A percentile compares a stretch with the other conserved stretches of the same genome.
phyloP scores from a whole-genome alignment of 2,797 vertebrate species.

The Passerculus sandwichensis region DNA sequence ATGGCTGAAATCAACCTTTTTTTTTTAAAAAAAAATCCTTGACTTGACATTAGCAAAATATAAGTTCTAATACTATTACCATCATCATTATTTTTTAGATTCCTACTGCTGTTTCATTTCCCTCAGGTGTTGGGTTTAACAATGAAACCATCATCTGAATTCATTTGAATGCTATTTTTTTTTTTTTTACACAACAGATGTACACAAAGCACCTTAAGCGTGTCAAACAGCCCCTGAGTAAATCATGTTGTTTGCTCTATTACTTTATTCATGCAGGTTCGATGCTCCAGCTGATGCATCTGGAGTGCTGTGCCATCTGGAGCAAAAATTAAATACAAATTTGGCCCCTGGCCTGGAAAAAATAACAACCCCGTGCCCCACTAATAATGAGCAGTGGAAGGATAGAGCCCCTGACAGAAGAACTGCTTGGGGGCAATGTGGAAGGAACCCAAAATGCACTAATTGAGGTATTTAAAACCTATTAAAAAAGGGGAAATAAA shows the following conservation, averaged over 20 bases:
- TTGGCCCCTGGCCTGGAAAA: conserved; percentile 48
- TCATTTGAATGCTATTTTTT: background rate
- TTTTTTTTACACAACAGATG: background rate
- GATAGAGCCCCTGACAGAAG: background rate
- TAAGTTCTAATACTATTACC: background rate
- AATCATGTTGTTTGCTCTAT: conserved; percentile 38
- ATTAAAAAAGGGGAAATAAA: background rate
- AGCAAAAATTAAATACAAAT: conserved; percentile 32
- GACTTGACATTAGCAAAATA: background rate
- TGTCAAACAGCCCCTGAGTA: conserved; percentile 8
- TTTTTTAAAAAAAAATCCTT: background rate
- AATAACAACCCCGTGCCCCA: background rate
- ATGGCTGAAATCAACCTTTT: background rate
- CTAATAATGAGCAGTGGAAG: background rate
- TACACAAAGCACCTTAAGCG: background rate
- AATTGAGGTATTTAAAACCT: background rate
- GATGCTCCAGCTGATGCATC: conserved; percentile 16
- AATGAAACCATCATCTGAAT: background rate
- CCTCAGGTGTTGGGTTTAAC: background rate
- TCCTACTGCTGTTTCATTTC: background rate
- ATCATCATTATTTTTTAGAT: background rate
- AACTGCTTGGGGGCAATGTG: background rate
- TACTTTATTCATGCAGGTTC: conserved; percentile 40
- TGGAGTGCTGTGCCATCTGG: conserved; percentile 30
- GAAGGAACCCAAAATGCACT: background rate